Evolutionary conservation across 2,888 invertebrate genomes (phyloP).

Genomic region (Scaptomyza reducta): DNA sequence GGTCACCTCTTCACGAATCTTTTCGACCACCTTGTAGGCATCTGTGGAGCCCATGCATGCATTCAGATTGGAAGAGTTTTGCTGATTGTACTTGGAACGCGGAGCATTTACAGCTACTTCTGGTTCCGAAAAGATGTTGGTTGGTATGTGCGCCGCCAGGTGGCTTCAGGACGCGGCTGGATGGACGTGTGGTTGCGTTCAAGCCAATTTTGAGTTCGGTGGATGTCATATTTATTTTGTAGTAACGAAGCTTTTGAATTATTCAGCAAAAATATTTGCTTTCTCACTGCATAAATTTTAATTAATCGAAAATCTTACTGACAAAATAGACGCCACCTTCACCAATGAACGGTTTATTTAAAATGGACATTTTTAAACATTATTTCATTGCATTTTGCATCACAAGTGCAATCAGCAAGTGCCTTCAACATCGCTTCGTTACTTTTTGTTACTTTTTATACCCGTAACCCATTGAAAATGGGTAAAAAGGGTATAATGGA

Average conservation of each 20-base stretch:
- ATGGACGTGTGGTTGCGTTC: slow-evolving; percentile 84
- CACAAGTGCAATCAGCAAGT: background rate
- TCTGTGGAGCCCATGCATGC: slow-evolving; percentile 84
- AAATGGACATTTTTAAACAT: too few relatives aligned
- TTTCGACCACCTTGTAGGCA: slow-evolving; percentile 81
- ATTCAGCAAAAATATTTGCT: too few relatives aligned
- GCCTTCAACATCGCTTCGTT: background rate
- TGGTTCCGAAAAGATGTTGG: slow-evolving; percentile 87
- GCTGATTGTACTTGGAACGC: slow-evolving; percentile 85
- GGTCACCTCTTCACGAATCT: slow-evolving; percentile 76
- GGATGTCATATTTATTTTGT: slow-evolving; percentile 80
- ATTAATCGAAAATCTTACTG: too few relatives aligned
- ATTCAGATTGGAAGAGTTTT: slow-evolving; percentile 84
- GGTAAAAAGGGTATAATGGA: too few relatives aligned
- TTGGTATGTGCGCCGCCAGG: slow-evolving; percentile 89
- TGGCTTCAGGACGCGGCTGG: slow-evolving; percentile 88
- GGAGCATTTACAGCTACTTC: slow-evolving; percentile 85
- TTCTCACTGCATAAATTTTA: too few relatives aligned
- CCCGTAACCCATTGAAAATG: too few relatives aligned
- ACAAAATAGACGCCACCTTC: too few relatives aligned
- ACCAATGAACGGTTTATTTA: too few relatives aligned
- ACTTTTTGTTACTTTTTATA: background rate
- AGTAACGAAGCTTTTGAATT: slow-evolving; percentile 8
- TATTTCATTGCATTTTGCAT: too few relatives aligned
- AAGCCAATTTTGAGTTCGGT: slow-evolving; percentile 87